Conservation (phyloP, 2,888 invertebrate species). For the Orgyia antiqua region DNA sequence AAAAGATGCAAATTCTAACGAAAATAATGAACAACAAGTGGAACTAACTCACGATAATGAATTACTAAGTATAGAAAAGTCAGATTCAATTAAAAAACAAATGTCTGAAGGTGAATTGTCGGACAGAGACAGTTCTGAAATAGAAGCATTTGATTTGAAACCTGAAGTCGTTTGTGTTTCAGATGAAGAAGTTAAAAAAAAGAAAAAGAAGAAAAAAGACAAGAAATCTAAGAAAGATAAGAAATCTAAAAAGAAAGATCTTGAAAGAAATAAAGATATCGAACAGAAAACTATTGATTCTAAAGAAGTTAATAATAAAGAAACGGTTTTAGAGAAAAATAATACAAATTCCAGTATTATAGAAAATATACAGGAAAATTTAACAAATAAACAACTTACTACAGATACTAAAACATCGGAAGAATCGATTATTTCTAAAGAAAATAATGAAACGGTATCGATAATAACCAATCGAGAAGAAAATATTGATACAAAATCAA, state of each 20-base stretch:
- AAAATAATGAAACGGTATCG: background rate
- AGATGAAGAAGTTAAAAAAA: conserved; percentile 47
- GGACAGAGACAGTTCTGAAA: conserved; percentile 51
- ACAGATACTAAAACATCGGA: conserved; percentile 1
- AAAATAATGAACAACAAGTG: background rate
- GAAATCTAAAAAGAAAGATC: conserved; percentile 48
- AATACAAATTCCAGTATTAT: too few species aligned
- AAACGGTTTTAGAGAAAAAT: background rate
- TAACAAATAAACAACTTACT: background rate
- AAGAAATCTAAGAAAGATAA: conserved; percentile 56
- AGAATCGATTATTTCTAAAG: conserved; percentile 1
- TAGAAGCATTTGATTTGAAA: conserved; percentile 46
- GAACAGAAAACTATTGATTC: conserved; percentile 46
- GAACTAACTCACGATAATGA: too few species aligned
- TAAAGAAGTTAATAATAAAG: background rate
- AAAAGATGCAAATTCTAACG: background rate
- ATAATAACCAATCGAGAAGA: too few species aligned
- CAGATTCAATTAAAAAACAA: conserved; percentile 20
- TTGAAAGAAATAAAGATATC: conserved; percentile 34
- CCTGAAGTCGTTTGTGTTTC: conserved; percentile 76
- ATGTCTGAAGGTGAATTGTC: conserved; percentile 57
- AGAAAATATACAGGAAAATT: background rate
- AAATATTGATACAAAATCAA: background rate
- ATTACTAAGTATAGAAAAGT: too few species aligned
- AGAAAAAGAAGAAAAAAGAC: conserved; percentile 48